These are phyloP conservation scores for Melanotus villosus DNA, from an alignment of 2,888 invertebrate genomes.

Conservation along the genomic window DNA sequence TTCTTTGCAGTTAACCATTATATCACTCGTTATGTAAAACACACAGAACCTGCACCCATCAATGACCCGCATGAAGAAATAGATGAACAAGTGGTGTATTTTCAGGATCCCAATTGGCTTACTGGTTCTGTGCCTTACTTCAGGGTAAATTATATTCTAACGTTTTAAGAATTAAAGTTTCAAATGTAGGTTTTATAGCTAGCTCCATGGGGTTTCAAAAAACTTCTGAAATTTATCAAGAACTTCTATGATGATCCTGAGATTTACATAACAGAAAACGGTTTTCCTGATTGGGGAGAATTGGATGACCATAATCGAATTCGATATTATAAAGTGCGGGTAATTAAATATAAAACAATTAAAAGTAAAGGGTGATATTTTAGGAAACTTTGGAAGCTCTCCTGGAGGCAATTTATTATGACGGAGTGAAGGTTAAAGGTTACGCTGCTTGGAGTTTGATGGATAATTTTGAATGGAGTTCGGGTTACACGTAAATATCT, in stretches of 20 bases:
- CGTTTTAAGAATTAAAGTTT: not conserved
- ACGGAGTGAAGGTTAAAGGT: constrained; percentile 69
- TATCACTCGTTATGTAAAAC: constrained; percentile 53
- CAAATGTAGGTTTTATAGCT: constrained; percentile 70
- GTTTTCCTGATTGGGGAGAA: constrained; percentile 69
- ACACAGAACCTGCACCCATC: constrained; percentile 9
- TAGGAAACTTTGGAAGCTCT: constrained; percentile 34
- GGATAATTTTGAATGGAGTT: constrained; percentile 76
- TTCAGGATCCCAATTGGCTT: constrained; percentile 9
- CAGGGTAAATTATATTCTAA: constrained; percentile 3
- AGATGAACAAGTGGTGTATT: constrained; percentile 63
- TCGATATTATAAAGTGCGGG: constrained; percentile 59
- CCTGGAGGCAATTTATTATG: constrained; percentile 59
- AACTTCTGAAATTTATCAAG: constrained; percentile 69
- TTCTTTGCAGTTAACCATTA: constrained; percentile 71
- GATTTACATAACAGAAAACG: constrained; percentile 54
- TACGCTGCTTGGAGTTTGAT: constrained; percentile 76
- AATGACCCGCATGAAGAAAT: constrained; percentile 17
- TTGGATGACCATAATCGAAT: constrained; percentile 67
- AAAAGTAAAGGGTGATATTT: not conserved
- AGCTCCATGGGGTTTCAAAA: constrained; percentile 74
- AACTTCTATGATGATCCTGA: constrained; percentile 67
- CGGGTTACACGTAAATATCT: constrained; percentile 58
- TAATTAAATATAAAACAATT: not conserved
- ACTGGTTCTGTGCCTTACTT: not conserved